Evolutionary conservation across 2,113 vertebrate genomes (phyloP), one percentile per base, ranked within the genome.

Genomic region (Aptenodytes forsteri): DNA sequence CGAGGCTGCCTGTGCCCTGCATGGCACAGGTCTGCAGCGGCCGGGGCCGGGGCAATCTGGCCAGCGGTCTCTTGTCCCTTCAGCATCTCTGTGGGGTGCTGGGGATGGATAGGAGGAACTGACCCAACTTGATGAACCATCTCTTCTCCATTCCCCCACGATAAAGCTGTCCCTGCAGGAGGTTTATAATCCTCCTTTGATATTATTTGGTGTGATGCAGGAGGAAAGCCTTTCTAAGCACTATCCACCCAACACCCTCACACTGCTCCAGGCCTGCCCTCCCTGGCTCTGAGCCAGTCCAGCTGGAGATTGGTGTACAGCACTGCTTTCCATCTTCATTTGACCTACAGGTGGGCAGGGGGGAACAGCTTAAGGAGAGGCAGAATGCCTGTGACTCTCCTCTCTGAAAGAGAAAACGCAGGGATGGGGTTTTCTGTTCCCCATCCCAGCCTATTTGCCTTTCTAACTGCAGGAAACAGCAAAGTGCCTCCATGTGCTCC

Each of bases 401-500:
- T 71, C 44, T 30, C 65, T 59, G 67, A n/a, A 36, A 70, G 42
- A 32, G 22, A 14, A 27, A 10, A 20, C 47, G 8, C 18, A 25
- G 5, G 8, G 52, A 11, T 61, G 65, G 58, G 25, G 8, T 32
- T 69, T 94, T 27, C 32, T 29, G 3, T 32, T 61, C 55, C 81
- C 75, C 16, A 7, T 46, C 69, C n/a, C 61, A 56, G 81, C 64
- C 70, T 32, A 0, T 52, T 69, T 91, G 64, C 93, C 83, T 91
- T 54, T 52, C 54, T 56, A 75, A 79, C 77, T 87, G 52, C 58
- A 7, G 80, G 72, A 95, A 76, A 46, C 7, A 81, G 86, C 72
- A 22, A 67, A 90, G 76, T 72, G 90, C 40, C 56, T 82, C 91
- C 86, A 62, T 93, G 83, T 96, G 96, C 90, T 94, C 90, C 58